A percentile compares a stretch with the other conserved stretches of the same genome.
Conservation (phyloP, 2,113 vertebrate species). For the Leptocoma aspasia region DNA sequence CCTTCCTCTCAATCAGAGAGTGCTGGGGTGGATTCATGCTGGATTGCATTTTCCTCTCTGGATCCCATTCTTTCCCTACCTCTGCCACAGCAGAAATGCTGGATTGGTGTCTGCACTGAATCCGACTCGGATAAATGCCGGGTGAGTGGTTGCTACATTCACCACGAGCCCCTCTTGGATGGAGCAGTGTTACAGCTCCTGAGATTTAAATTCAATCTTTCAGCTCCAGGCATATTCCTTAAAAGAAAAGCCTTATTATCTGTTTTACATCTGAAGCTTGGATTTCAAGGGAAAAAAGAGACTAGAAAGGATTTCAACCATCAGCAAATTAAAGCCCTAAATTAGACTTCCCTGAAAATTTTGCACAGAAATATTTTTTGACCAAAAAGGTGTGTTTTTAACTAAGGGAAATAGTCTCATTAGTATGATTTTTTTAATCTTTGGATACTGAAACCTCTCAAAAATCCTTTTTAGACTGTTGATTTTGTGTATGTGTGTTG, state of each 20-base stretch:
- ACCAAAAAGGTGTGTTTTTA: background rate
- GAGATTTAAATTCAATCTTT: background rate
- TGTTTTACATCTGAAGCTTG: background rate
- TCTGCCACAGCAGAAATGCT: background rate
- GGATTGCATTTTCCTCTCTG: background rate
- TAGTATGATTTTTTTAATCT: background rate
- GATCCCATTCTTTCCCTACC: background rate
- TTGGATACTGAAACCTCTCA: background rate
- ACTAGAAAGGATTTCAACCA: background rate
- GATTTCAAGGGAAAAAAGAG: background rate
- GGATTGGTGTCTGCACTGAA: background rate
- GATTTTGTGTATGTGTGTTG: background rate
- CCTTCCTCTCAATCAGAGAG: background rate
- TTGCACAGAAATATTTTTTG: background rate
- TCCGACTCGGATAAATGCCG: background rate
- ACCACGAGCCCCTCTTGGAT: background rate
- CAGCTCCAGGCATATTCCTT: background rate
- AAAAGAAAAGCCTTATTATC: conserved; percentile 3
- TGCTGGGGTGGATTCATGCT: background rate
- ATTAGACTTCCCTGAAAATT: background rate
- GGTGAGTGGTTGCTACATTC: background rate
- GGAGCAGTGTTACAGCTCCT: background rate
- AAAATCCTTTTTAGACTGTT: background rate
- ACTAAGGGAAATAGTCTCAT: background rate
- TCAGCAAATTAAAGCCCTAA: background rate